Evolutionary conservation across 2,888 invertebrate genomes (phyloP), one percentile per base, ranked within the genome.

Genomic region (Cataglyphis albicans): DNA sequence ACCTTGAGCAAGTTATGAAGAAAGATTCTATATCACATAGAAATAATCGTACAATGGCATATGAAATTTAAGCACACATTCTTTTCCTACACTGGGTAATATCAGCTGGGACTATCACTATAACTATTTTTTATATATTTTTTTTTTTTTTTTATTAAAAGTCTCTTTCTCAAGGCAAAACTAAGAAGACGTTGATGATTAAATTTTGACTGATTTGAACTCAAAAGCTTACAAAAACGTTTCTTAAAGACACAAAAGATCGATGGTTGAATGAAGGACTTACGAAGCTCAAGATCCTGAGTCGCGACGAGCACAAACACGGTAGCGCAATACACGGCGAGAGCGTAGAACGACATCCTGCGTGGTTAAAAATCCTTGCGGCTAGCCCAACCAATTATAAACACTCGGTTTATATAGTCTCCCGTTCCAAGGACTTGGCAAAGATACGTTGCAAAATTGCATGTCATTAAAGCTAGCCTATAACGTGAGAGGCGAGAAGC

Each of bases 341-440:
- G 63, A 21, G 73, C 18, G 32, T 63, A 78, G 85, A 89, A 83
- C 91, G 91, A 90, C 93, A 93, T 93, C 85, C 81, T 88, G 87
- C 90, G 89, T 85, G 89, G 89, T 89, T 91, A 93, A 93, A 92
- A 93, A 92, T 92, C 91, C 87, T 90, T 75, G 29, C 81, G 78
- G 89, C 89, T 93, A 92, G 90, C 91, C 87, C 88, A 90, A 87
- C 90, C 91, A 92, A 93, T 93, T 92, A 88, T 89, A 91, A 90
- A 90, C 92, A 89, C 87, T 92, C 93, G 91, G 93, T 94, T 94
- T 94, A 94, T 94, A 94, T 94, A 94, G 93, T 92, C 93, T 93
- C 91, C 89, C 91, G 89, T 85, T 88, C 92, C 94, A 94, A 94
- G 94, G 94, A 94, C 94, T 93, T 87, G 82, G 87, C 91, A 91